These are phyloP conservation scores for Gymnorhina tibicen DNA, from an alignment of 2,113 vertebrate genomes.

Conservation along the genomic window DNA sequence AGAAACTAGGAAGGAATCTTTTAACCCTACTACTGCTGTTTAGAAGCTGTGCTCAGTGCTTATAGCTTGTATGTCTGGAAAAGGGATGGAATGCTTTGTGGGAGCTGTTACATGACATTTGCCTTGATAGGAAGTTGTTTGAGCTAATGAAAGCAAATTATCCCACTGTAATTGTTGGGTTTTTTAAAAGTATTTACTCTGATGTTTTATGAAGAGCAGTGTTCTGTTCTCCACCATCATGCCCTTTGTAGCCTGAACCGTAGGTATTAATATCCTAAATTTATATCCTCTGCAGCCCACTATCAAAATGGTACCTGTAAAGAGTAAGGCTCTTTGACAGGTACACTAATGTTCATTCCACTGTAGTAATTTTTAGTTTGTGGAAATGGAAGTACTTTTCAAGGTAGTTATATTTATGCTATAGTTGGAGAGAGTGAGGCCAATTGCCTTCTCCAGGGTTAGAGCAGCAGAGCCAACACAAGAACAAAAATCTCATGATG, in stretches of 20 bases:
- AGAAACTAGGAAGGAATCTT: neutral
- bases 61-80: neutral
- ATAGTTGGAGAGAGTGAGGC: neutral
- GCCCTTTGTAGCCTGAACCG: neutral
- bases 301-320: neutral
- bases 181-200: neutral
- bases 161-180: neutral
- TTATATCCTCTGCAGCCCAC: neutral
- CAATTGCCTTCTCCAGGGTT: neutral
- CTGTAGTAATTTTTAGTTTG: neutral
- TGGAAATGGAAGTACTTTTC: neutral
- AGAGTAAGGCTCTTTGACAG: neutral
- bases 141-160: neutral
- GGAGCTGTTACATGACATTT: neutral
- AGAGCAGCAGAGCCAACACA: neutral
- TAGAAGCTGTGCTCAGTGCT: neutral
- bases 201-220: neutral
- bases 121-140: neutral
- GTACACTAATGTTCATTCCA: neutral
- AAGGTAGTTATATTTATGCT: neutral
- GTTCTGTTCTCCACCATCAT: neutral
- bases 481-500: neutral
- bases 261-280: neutral
- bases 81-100: neutral
- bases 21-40: neutral